Conservation (phyloP, 2,888 invertebrate genomes). For the Glyphotaelius pellucidus region DNA sequence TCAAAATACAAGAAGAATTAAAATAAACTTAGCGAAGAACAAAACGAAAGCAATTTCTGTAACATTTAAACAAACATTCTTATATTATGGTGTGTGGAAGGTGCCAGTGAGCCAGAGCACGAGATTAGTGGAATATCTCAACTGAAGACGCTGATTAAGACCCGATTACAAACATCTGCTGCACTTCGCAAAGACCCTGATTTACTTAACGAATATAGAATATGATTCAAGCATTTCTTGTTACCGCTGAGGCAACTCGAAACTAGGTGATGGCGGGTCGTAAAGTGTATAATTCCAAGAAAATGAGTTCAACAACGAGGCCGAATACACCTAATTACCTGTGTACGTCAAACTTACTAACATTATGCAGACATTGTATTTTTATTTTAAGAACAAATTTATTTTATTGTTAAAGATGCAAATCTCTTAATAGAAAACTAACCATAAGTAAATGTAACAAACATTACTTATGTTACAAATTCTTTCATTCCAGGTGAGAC, state of each 20-base stretch:
- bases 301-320: neutral
- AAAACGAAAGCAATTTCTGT: neutral
- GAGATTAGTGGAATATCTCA: neutral
- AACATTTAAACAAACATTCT: neutral
- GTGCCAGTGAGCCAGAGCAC: neutral
- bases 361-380: neutral
- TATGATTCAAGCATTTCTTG: slow-evolving; percentile 18
- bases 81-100: neutral
- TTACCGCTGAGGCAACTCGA: neutral
- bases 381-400: neutral
- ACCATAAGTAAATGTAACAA: neutral
- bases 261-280: slow-evolving; percentile 14
- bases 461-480: neutral
- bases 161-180: neutral
- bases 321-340: neutral
- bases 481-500: too few species aligned
- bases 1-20: too few species aligned
- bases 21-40: neutral
- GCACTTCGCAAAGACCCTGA: slow-evolving; percentile 31
- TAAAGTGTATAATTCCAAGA: neutral
- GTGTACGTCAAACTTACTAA: neutral
- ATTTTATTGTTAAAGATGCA: neutral
- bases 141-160: neutral
- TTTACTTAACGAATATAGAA: slow-evolving; percentile 24
- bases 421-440: neutral